Evolutionary conservation across 2,113 vertebrate genomes (phyloP), one percentile per base, ranked within the genome.

Genomic region (Ranitomeya variabilis): DNA sequence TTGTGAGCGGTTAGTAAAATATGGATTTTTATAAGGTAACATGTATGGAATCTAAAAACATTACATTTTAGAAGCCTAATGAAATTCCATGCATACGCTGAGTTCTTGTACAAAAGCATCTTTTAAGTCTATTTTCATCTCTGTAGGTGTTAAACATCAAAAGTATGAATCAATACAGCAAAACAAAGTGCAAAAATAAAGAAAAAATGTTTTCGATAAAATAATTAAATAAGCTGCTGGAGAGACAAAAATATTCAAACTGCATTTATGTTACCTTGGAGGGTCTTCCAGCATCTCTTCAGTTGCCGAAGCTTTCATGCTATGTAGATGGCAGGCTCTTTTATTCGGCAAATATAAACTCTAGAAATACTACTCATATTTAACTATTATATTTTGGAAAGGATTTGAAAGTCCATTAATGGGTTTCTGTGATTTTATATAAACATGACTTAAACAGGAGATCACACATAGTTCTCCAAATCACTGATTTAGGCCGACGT

Each of bases 91-190:
- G 54, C 73, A 77, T 86, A 86, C 23, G 85, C 85, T 86, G 55
- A n/a, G 55, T 19, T 86, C 55, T 77, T 74, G 67, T 78, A 21
- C 55, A 52, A 55, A 62, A 77, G 57, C 16, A 86, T 86, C 73
- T 86, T 86, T 86, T 86, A 77, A 86, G 85, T 86, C 37, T 86
- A 77, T 86, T 86, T 86, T 86, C 73, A 86, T 86, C 73, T 86
- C 85, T 62, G 73, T 77, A 86, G 85, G 85, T 77, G 85, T 86
- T 86, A 77, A 62, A 77, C 85, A 86, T 86, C 85, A 86, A 78
- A 86, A 51, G 73, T 86, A 60, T 64, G 57, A 77, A 86, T 86
- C 85, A 86, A 86, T 86, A 51, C 85, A 77, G 19, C 18, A 21
- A 86, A 78, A 86, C 85, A 85, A 69, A 77, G 73, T 19, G 71